These are phyloP conservation scores for Eupithecia pulchellata DNA, from an alignment of 2,888 invertebrate species.

Conservation along the genomic window DNA sequence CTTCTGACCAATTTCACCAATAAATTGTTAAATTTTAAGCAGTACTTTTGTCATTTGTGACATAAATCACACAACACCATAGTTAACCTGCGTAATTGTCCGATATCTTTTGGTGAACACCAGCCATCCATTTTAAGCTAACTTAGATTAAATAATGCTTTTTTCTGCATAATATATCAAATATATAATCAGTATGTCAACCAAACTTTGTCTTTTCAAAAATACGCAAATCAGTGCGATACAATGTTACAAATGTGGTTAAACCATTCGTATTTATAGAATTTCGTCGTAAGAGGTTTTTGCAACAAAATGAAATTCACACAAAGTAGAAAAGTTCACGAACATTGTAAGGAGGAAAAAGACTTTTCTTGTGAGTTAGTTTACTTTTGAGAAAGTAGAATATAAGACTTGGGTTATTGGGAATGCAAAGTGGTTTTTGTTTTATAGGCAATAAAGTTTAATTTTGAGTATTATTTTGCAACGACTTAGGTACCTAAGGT, in stretches of 20 bases:
- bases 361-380: neutral
- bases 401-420: neutral
- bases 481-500: neutral
- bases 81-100: no score
- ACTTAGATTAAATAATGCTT: no score
- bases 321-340: conserved; percentile 12
- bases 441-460: neutral
- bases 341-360: conserved; percentile 8
- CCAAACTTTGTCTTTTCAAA: neutral
- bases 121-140: no score
- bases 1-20: no score
- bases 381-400: conserved; percentile 6
- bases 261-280: conserved; percentile 18
- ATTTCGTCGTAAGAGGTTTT: conserved; percentile 21
- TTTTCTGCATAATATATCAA: no score
- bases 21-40: no score
- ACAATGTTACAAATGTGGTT: conserved; percentile 8
- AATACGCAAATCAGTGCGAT: neutral
- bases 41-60: no score
- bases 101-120: no score
- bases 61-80: no score
- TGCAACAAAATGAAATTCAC: conserved; percentile 9
- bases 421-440: neutral
- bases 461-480: neutral
- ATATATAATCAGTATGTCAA: neutral